Evolutionary conservation across 2,888 invertebrate genomes (phyloP), one percentile per base, ranked within the genome.

Genomic region (Busseola fusca): DNA sequence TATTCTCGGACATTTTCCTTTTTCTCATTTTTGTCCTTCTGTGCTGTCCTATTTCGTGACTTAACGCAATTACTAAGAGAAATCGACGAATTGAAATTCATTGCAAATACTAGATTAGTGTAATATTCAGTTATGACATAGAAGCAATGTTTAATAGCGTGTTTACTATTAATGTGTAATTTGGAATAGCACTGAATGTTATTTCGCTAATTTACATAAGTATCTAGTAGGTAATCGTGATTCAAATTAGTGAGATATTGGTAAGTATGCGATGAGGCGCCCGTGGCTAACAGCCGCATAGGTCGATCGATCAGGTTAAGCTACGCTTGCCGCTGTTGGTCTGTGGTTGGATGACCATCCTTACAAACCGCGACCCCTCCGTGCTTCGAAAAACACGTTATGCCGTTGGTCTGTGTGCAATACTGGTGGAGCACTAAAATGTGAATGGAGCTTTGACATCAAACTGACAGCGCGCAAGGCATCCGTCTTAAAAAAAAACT

Each of bases 61-160:
- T 58, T 50, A 25, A 25, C 25, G 48, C 68, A 72, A 66, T 69
- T 76, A 64, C 54, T 52, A 21, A 48, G 64, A 76, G 52, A 67
- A 60, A 79, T 67, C 34, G 37, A 64, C 25, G 60, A 60, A 81
- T 80, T 71, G 34, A 63, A 76, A 75, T 72, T 67, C 59, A 64
- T 66, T 58, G 57, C 42, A 64, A 67, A 64, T 52, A 67, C 72
- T 58, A 58, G 37, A 42, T 77, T 58, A 64, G 54, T 48, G 45
- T 67, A 64, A 69, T 64, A 62, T 66, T 71, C 56, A 56, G 64
- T 54, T 42, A 12, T 54, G 48, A 57, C 68, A 45, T 21, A 72
- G 18, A 21, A 58, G 40, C 25, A 45, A 14, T 37, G 68, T 52
- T 57, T 69, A 64, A 54, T 60, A 25, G 18, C 25, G 54, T 27